These are phyloP conservation scores for Ruditapes philippinarum DNA, from an alignment of 1,140 invertebrate genomes.

Conservation along the genomic window DNA sequence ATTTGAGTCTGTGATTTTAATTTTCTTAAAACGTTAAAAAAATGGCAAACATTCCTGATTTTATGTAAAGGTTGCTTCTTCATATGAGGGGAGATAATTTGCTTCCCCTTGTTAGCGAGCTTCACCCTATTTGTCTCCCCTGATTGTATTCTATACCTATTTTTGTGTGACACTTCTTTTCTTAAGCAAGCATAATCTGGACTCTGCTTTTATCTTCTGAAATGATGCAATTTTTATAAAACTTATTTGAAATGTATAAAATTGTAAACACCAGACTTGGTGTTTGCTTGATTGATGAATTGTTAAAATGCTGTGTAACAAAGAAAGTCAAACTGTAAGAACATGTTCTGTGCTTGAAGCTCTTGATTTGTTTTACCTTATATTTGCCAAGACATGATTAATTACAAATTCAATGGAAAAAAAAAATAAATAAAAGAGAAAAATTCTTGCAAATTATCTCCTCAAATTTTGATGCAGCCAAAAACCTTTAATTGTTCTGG, in stretches of 20 bases:
- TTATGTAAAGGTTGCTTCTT: slow-evolving; percentile 10
- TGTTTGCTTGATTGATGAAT: too few relatives aligned
- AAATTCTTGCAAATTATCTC: slow-evolving; percentile 54
- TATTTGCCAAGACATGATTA: slow-evolving; percentile 39
- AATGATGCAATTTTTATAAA: too few relatives aligned
- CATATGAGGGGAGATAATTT: slow-evolving; percentile 47
- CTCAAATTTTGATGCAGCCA: slow-evolving; percentile 29
- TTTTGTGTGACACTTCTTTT: slow-evolving; percentile 16
- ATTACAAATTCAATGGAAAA: background rate
- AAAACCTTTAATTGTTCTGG: background rate
- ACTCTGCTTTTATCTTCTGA: background rate
- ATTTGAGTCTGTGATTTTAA: slow-evolving; percentile 10
- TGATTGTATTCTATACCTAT: background rate
- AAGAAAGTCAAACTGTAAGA: background rate
- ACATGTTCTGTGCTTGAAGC: background rate
- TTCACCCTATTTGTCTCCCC: slow-evolving; percentile 10
- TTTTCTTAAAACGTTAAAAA: background rate
- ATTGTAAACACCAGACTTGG: too few relatives aligned
- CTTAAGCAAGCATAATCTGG: slow-evolving; percentile 26
- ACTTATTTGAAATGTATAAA: too few relatives aligned
- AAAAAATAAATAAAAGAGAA: background rate
- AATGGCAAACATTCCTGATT: background rate
- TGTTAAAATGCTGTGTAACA: too few relatives aligned
- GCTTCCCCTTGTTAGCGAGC: slow-evolving; percentile 6
- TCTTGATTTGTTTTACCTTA: slow-evolving; percentile 13